Evolutionary conservation across 2,888 invertebrate genomes (phyloP).

Genomic region (Hipparchia sbordonii): DNA sequence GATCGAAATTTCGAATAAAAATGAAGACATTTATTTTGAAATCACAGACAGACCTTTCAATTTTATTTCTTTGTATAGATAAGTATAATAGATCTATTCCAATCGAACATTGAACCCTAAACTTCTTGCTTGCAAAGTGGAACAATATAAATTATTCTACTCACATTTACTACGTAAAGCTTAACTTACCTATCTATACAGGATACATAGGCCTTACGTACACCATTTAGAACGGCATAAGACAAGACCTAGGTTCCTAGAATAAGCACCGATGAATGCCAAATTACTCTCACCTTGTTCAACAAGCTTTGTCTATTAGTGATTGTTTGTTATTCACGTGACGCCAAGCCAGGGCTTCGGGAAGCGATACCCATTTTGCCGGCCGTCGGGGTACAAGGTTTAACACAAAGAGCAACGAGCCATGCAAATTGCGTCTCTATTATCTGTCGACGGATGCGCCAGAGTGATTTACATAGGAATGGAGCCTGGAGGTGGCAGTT

Average conservation of each 20-base stretch:
- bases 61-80: too few relatives aligned
- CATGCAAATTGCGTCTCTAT: conserved; percentile 75
- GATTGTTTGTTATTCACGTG: conserved; percentile 59
- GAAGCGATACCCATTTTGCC: conserved; percentile 56
- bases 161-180: not conserved
- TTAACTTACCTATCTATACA: not conserved
- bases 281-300: conserved; percentile 58
- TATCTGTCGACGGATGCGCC: conserved; percentile 69
- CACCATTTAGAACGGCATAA: not conserved
- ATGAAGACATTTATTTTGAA: too few relatives aligned
- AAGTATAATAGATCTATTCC: not conserved
- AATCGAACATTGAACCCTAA: not conserved
- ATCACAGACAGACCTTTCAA: too few relatives aligned
- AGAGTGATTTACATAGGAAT: conserved; percentile 78
- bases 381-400: conserved; percentile 48
- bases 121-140: not conserved
- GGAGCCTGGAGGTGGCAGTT: conserved; percentile 68
- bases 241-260: conserved; percentile 2
- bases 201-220: not conserved
- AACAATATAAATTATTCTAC: not conserved
- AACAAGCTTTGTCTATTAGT: conserved; percentile 60
- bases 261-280: conserved; percentile 50
- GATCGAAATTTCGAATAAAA: too few relatives aligned
- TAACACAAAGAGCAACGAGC: conserved; percentile 67
- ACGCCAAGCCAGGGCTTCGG: conserved; percentile 48